Base-by-base conservation (phyloP, 2,113 vertebrate species). In the Apeltes quadracus region DNA sequence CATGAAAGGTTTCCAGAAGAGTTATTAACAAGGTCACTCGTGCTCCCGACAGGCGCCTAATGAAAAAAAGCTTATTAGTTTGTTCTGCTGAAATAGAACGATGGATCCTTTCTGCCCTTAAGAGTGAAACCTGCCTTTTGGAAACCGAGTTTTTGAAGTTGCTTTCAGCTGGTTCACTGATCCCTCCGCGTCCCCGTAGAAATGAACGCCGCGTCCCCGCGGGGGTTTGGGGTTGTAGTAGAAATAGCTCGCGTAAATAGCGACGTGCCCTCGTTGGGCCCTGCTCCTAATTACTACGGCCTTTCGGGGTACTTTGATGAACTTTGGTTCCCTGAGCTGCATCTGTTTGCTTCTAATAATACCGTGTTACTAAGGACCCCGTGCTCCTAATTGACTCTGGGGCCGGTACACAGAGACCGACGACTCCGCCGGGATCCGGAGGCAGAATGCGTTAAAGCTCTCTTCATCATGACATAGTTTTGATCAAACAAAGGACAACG, bases 301-400 rank as follows among this genome's bases (percentile, higher is more conserved):
- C 58, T 80, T 75, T n/a, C 5, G 51, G 57, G 66, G 41, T 22
- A 71, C 67, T 67, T 75, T 74, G 69, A 63, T 77, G 25, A 38
- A 76, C 76, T 71, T 55, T 67, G 41, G 69, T 72, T 79, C 78
- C 87, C 87, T 8, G 18, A 69, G 79, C 75, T 81, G 67, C 82
- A 16, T 81, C 54, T 90, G 86, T 91, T 93, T 91, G 91, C 82
- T 81, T 84, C 89, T 88, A 87, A 84, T 82, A 78, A 74, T 87
- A 79, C 14, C 6, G 54, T 61, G 86, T 88, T 79, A 84, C 86
- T 69, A 86, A 84, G 76, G 75, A 63, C 76, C 53, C 12, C 1
- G 1, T 22, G 66, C 64, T 57, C 50, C 77, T 89, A 86, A 90
- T 79, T 83, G 80, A 86, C 81, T 85, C 77, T 84, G 44, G 61